phyloP scores from a whole-genome alignment of 2,797 vertebrate species.

The Poecilia velifera region DNA sequence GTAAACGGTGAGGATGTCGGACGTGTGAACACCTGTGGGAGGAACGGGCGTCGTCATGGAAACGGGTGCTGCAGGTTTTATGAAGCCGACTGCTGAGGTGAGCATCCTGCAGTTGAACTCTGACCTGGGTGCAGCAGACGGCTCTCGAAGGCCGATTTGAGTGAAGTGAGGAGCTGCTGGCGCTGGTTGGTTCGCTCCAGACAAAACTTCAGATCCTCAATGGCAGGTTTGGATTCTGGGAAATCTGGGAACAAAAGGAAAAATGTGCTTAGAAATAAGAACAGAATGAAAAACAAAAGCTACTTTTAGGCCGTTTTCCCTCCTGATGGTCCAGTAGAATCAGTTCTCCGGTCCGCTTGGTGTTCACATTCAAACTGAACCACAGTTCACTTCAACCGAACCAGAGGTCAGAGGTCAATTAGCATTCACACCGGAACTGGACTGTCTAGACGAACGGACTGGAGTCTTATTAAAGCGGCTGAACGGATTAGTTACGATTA shows the following conservation, averaged over 20 bases:
- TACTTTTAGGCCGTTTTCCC: too few species aligned
- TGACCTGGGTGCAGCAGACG: slow-evolving; percentile 94
- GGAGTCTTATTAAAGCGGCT: too few species aligned
- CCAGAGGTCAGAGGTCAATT: too few species aligned
- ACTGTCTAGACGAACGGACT: too few species aligned
- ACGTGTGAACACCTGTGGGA: slow-evolving; percentile 91
- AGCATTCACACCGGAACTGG: too few species aligned
- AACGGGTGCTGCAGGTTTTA: too few species aligned
- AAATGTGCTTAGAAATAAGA: not conserved
- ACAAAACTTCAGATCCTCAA: slow-evolving; percentile 96
- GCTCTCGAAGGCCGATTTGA: slow-evolving; percentile 92
- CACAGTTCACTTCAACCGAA: too few species aligned
- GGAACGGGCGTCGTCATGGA: not conserved
- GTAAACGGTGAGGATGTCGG: slow-evolving; percentile 96
- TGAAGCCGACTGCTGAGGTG: too few species aligned
- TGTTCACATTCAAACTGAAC: too few species aligned
- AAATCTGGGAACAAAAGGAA: slow-evolving; percentile 83
- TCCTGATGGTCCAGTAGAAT: too few species aligned
- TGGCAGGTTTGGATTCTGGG: slow-evolving; percentile 95
- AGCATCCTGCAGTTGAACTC: slow-evolving; percentile 3
- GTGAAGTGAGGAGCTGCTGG: slow-evolving; percentile 91
- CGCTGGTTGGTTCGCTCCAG: slow-evolving; percentile 94
- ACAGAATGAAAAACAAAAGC: not conserved
- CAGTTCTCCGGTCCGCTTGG: too few species aligned
- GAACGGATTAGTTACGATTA: too few species aligned